Conservation (phyloP, 1,140 invertebrate species). For the Drosophila simulans region DNA sequence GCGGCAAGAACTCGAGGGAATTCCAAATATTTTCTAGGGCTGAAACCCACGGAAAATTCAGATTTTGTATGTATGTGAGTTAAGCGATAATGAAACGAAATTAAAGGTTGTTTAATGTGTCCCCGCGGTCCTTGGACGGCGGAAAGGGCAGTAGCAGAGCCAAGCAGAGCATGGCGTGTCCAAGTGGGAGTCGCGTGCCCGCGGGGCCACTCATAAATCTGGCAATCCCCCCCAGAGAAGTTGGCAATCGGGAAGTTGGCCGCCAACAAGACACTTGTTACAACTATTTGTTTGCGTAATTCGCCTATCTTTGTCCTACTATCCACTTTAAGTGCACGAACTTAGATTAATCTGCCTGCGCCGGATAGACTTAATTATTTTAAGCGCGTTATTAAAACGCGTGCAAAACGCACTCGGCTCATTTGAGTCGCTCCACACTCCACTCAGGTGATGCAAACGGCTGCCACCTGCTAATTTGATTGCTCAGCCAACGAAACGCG, state of each 20-base stretch:
- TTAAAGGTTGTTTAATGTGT: conserved; percentile 56
- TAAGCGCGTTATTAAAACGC: conserved; percentile 62
- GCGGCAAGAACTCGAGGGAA: conserved; percentile 27
- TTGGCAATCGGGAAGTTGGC: conserved; percentile 9
- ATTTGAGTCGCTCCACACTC: conserved; percentile 31
- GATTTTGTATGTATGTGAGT: not conserved
- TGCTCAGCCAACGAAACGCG: conserved; percentile 39
- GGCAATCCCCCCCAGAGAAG: conserved; percentile 24
- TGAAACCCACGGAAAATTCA: conserved; percentile 18
- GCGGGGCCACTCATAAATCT: conserved; percentile 37
- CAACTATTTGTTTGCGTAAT: conserved; percentile 61
- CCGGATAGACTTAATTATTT: conserved; percentile 58
- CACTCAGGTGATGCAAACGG: conserved; percentile 12
- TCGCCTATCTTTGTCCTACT: conserved; percentile 29
- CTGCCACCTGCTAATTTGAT: conserved; percentile 43
- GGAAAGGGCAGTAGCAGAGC: not conserved
- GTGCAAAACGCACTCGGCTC: conserved; percentile 54
- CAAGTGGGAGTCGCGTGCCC: conserved; percentile 39
- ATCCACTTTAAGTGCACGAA: conserved; percentile 41
- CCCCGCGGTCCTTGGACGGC: not conserved
- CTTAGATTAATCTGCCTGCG: conserved; percentile 47
- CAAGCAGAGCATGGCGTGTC: conserved; percentile 29
- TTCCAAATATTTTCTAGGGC: conserved; percentile 19
- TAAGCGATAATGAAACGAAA: conserved; percentile 44
- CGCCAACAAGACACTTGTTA: conserved; percentile 38